Base-by-base conservation (phyloP, 1,140 invertebrate species). In the Trigoniulus corallinus region DNA sequence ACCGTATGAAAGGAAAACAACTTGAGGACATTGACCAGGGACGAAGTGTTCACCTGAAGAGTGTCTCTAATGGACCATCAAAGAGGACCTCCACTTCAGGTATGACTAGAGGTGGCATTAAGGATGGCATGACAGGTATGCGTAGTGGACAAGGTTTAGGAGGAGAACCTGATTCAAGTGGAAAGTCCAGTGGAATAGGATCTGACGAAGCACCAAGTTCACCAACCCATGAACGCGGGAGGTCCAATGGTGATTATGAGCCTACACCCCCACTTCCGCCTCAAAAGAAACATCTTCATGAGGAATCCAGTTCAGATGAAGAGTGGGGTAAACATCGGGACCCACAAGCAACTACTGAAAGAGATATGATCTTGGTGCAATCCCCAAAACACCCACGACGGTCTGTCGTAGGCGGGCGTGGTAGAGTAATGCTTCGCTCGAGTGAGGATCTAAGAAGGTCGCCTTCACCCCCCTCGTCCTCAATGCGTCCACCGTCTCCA, bases 141-240 rank as follows among this genome's bases (percentile, higher is more conserved):
- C 7, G 29, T 7, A 34, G 29, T 34, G 29, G 29, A 34, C 48
- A 55, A 44, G 51, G 57, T 2, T 57, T 53, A 7, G 15, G 7
- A 7, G 29, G 15, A 34, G 15, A 15, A 34, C 7, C 29, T 2
- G 63, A 59, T 22, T 65, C 65, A 12, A 65, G 62, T 47, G 69
- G 58, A 58, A 70, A 55, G 61, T 74, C 61, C 44, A 77, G 74
- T 51, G 87, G 88, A 0, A 91, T 91, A 42, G 87, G 87, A 3
- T 88, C 84, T 0, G 87, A 89, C 58, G 77, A 88, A 58, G 83
- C 85, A 0, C 82, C 84, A 0, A 85, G 82, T 45, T 56, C 57
- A 3, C 56, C 57, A 20, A 52, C 84, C 60, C 27, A 59, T 56
- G 12, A 41, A 46, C 27, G 47, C 41, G 23, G 39, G 27, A 24